phyloP scores from a whole-genome alignment of 2,113 vertebrate genomes.

The Ibidorhyncha struthersii region DNA sequence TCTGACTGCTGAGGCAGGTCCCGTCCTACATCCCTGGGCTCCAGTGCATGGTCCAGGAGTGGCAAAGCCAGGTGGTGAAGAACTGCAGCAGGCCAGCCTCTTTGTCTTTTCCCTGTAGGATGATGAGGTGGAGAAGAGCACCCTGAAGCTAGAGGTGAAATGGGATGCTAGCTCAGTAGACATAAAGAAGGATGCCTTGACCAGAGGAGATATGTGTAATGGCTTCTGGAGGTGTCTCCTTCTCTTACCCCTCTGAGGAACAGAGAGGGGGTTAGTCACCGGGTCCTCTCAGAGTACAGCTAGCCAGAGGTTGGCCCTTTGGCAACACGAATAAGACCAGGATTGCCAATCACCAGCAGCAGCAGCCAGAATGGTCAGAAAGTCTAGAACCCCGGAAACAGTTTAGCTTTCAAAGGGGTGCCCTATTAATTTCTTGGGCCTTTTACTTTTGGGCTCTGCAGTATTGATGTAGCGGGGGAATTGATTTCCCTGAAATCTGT shows the following conservation, averaged over 20 bases:
- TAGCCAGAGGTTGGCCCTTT: not conserved
- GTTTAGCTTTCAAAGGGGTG: not conserved
- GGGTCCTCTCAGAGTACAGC: not conserved
- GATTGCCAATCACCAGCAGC: not conserved
- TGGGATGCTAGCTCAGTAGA: not conserved
- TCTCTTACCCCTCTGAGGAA: not conserved
- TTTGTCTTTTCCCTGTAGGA: slow-evolving; percentile 72
- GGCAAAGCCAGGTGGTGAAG: slow-evolving; percentile 71
- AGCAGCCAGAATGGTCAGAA: not conserved
- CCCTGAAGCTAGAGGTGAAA: slow-evolving; percentile 78
- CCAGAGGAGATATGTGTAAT: not conserved
- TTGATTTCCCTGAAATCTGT: not conserved
- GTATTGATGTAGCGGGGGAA: not conserved
- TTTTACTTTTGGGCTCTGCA: not conserved
- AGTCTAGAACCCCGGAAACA: not conserved
- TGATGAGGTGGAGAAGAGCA: slow-evolving; percentile 37
- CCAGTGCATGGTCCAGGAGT: slow-evolving; percentile 66
- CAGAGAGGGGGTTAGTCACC: not conserved
- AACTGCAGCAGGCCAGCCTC: slow-evolving; percentile 64
- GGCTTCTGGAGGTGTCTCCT: not conserved
- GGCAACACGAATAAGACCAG: not conserved
- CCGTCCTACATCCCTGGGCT: not conserved
- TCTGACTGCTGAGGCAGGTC: slow-evolving; percentile 59
- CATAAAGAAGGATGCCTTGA: not conserved
- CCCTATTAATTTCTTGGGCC: not conserved